Conservation (phyloP, 2,888 invertebrate species). For the Hedya salicella region DNA sequence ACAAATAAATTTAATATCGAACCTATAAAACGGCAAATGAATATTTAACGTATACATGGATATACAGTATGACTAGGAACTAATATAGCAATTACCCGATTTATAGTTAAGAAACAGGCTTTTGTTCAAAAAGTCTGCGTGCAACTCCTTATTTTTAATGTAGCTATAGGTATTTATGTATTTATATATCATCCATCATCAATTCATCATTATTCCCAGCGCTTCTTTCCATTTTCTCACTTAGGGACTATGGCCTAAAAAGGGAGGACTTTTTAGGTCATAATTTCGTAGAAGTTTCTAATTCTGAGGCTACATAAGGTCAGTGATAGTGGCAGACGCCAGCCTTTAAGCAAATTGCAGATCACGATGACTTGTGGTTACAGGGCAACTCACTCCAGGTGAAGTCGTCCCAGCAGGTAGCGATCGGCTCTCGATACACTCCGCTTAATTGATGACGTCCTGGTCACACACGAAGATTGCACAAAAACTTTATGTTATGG, state of each 20-base stretch:
- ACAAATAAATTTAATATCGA: not conserved
- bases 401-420: conserved; percentile 41
- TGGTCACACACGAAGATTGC: conserved; percentile 52
- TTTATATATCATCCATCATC: too few species aligned
- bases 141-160: too few species aligned
- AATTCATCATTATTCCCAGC: too few species aligned
- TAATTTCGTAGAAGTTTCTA: too few species aligned
- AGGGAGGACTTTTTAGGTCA: too few species aligned
- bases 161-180: too few species aligned
- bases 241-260: too few species aligned
- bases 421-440: conserved; percentile 34
- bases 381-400: conserved; percentile 15
- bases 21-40: not conserved
- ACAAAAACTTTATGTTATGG: conserved; percentile 49
- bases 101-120: not conserved
- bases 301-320: not conserved
- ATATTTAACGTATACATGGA: not conserved
- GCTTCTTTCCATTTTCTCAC: too few species aligned
- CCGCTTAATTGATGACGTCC: conserved; percentile 44
- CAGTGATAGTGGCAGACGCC: not conserved
- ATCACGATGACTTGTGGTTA: conserved; percentile 23
- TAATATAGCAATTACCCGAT: not conserved
- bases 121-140: too few species aligned
- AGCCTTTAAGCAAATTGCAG: not conserved
- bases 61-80: not conserved